Conservation (phyloP, 1,140 invertebrate genomes). For the Brachionus koreanus region DNA sequence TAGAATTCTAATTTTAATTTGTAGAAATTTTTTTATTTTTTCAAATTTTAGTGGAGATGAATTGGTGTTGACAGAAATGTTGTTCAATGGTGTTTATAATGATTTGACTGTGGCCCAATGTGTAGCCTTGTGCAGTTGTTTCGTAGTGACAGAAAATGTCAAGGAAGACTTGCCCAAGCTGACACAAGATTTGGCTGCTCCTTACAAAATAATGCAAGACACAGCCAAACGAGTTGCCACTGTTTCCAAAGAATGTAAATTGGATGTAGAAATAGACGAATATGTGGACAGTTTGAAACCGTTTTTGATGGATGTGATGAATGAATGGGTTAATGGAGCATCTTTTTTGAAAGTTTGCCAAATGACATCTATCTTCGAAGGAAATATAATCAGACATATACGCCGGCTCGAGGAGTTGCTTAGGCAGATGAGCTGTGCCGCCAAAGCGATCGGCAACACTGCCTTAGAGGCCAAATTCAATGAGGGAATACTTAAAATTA, state of each 20-base stretch:
- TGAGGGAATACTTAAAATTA: slow-evolving; percentile 63
- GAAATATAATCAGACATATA: slow-evolving; percentile 87
- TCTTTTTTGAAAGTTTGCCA: slow-evolving; percentile 87
- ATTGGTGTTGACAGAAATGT: slow-evolving; percentile 92
- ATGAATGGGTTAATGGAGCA: slow-evolving; percentile 88
- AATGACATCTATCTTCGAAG: slow-evolving; percentile 98
- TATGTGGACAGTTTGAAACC: slow-evolving; percentile 92
- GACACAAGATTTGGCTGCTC: slow-evolving; percentile 78
- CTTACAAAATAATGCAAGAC: slow-evolving; percentile 74
- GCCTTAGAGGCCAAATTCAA: slow-evolving; percentile 94
- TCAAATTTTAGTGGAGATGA: slow-evolving; percentile 68
- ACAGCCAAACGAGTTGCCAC: slow-evolving; percentile 68
- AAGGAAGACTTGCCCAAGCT: slow-evolving; percentile 71
- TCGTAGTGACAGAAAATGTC: slow-evolving; percentile 94
- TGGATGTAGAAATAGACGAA: slow-evolving; percentile 74
- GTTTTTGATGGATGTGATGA: slow-evolving; percentile 93
- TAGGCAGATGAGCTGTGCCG: slow-evolving; percentile 87
- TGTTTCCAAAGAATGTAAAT: slow-evolving; percentile 80
- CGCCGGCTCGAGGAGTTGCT: slow-evolving; percentile 89
- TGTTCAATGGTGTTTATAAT: slow-evolving; percentile 94
- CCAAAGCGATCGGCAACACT: slow-evolving; percentile 92
- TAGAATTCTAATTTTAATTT: neutral
- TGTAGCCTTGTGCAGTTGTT: slow-evolving; percentile 85
- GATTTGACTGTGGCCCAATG: slow-evolving; percentile 74
- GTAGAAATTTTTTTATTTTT: neutral